phyloP scores from a whole-genome alignment of 1,140 invertebrate genomes.

The Drosophila tristis region DNA sequence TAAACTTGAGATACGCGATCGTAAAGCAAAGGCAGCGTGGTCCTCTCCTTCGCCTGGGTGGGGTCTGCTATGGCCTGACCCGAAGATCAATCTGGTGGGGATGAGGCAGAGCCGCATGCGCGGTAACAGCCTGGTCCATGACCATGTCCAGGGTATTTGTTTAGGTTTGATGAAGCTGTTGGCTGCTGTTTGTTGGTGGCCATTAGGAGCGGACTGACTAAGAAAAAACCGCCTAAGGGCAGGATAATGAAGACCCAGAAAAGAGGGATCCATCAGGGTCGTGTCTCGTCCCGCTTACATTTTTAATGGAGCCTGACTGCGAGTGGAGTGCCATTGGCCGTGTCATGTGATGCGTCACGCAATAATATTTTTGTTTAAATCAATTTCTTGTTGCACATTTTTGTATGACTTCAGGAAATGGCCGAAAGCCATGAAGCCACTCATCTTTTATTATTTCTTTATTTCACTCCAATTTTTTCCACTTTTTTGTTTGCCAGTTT shows the following conservation, averaged over 20 bases:
- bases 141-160: conserved; percentile 63
- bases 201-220: conserved; percentile 68
- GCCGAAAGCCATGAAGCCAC: conserved; percentile 72
- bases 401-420: conserved; percentile 74
- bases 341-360: conserved; percentile 70
- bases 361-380: conserved; percentile 64
- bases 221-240: conserved; percentile 46
- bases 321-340: conserved; percentile 55
- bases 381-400: conserved; percentile 44
- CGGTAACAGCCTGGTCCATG: conserved; percentile 22
- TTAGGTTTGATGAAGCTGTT: conserved; percentile 80
- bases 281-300: conserved; percentile 15
- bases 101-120: conserved; percentile 42
- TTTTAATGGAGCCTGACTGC: conserved; percentile 51
- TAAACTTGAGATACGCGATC: conserved; percentile 82
- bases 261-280: conserved; percentile 18
- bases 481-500: conserved; percentile 12
- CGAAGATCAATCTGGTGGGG: conserved; percentile 4
- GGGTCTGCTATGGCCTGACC: conserved; percentile 17
- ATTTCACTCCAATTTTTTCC: conserved; percentile 33
- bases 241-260: conserved; percentile 73
- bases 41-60: conserved; percentile 43
- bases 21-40: conserved; percentile 75
- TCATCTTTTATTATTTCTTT: conserved; percentile 62
- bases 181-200: conserved; percentile 73